Percentiles rank a stretch among this genome's conserved stretches.
Evolutionary conservation across 2,888 invertebrate genomes (phyloP).

Genomic region (Tenthredo amoena): DNA sequence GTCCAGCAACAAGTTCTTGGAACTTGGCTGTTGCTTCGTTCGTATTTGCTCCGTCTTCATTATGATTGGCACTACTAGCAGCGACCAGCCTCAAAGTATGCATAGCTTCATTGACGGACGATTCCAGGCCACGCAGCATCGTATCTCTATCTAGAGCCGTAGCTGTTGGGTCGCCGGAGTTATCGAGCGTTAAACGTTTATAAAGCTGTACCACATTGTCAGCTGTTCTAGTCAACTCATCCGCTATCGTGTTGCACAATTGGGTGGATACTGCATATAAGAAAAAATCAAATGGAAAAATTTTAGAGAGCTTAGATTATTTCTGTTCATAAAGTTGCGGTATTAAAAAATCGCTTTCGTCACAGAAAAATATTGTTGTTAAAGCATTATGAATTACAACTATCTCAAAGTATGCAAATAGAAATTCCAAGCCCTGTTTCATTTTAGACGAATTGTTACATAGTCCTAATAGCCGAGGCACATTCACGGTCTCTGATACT

Average conservation of each 20-base stretch:
- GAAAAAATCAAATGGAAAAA: slow-evolving; percentile 33
- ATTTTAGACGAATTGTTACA: background rate
- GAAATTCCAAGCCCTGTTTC: background rate
- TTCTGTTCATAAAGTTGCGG: slow-evolving; percentile 14
- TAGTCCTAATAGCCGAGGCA: background rate
- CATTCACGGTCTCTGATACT: background rate
- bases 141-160: slow-evolving; percentile 76
- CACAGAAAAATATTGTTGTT: background rate
- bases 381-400: background rate
- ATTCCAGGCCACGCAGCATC: slow-evolving; percentile 77
- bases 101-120: slow-evolving; percentile 77
- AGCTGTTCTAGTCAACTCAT: slow-evolving; percentile 84
- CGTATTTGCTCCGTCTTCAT: slow-evolving; percentile 58
- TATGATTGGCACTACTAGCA: slow-evolving; percentile 65
- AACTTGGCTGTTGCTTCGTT: slow-evolving; percentile 80
- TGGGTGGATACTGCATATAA: slow-evolving; percentile 81
- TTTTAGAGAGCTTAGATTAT: slow-evolving; percentile 39
- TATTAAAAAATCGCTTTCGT: background rate
- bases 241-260: slow-evolving; percentile 82
- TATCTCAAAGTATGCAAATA: background rate
- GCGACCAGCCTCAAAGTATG: slow-evolving; percentile 75
- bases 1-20: slow-evolving; percentile 78
- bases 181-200: slow-evolving; percentile 82
- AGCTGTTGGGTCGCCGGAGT: slow-evolving; percentile 72
- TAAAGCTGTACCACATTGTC: slow-evolving; percentile 87